phyloP scores from a whole-genome alignment of 2,797 vertebrate species.

The Tinamus major region DNA sequence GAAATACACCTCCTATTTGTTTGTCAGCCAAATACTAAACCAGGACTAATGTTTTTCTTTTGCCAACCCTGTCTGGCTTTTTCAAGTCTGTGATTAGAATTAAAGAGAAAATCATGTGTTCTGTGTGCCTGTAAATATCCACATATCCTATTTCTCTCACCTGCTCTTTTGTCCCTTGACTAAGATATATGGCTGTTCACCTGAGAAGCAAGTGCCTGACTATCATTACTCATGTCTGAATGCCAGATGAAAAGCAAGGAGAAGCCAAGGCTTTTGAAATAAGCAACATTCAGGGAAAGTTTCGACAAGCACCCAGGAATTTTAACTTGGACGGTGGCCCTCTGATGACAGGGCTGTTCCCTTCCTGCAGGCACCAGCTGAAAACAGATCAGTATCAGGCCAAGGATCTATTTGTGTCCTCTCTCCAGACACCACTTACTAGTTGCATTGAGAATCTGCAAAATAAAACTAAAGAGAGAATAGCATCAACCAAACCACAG shows the following conservation, averaged over 20 bases:
- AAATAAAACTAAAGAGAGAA: background rate
- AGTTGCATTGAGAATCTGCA: background rate
- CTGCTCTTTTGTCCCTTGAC: slow-evolving; percentile 26
- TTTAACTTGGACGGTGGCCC: background rate
- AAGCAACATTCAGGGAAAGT: background rate
- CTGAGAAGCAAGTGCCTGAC: slow-evolving; percentile 57
- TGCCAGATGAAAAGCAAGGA: slow-evolving; percentile 2
- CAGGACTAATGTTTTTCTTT: slow-evolving; percentile 29
- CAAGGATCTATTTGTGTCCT: background rate
- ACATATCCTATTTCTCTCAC: slow-evolving; percentile 1
- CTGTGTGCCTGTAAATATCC: slow-evolving; percentile 61
- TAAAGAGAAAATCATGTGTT: slow-evolving; percentile 55
- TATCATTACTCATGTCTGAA: slow-evolving; percentile 50
- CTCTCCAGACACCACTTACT: background rate
- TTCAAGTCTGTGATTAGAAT: slow-evolving; percentile 4
- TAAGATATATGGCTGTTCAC: slow-evolving; percentile 48
- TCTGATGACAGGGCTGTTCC: background rate
- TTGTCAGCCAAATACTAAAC: slow-evolving; percentile 37
- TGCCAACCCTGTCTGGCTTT: background rate
- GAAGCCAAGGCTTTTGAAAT: slow-evolving; percentile 46
- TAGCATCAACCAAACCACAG: background rate
- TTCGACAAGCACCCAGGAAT: background rate
- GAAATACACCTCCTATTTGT: slow-evolving; percentile 45
- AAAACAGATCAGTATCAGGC: background rate
- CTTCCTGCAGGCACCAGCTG: background rate